Percentiles rank a stretch among this genome's conserved stretches.
These are phyloP conservation scores for Crossaster papposus DNA, from an alignment of 53 echinoderm and acorn worm genomes.

Conservation along the genomic window DNA sequence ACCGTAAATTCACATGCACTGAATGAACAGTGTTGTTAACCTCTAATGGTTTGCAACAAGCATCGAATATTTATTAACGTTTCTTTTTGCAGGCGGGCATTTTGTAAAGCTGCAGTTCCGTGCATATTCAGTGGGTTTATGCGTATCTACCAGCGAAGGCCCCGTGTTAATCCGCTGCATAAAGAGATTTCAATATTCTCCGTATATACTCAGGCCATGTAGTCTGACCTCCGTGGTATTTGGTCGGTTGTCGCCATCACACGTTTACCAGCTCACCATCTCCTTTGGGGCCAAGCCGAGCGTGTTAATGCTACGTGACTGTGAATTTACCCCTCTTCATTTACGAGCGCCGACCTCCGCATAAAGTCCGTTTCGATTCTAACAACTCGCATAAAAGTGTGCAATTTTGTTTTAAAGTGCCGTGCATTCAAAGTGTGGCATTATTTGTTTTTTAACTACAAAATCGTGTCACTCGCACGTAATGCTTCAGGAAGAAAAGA, in stretches of 20 bases:
- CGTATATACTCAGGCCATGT: too few relatives aligned
- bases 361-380: slow-evolving; percentile 2
- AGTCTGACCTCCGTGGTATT: slow-evolving; percentile 43
- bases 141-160: neutral
- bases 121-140: neutral
- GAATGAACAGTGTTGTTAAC: neutral
- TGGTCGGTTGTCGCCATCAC: slow-evolving; percentile 36
- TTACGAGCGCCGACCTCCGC: neutral
- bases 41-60: too few relatives aligned
- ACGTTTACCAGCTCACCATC: slow-evolving; percentile 16
- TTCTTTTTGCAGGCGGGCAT: too few relatives aligned
- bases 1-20: neutral
- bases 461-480: neutral
- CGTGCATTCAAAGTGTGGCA: neutral
- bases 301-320: slow-evolving; percentile 58
- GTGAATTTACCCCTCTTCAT: slow-evolving; percentile 35
- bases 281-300: slow-evolving; percentile 44
- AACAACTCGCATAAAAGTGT: neutral
- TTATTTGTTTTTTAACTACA: neutral
- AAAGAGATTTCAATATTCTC: slow-evolving; percentile 9
- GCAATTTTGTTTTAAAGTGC: neutral
- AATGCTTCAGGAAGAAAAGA: too few relatives aligned
- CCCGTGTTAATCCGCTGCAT: slow-evolving; percentile 2
- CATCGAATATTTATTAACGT: too few relatives aligned
- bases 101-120: too few relatives aligned